phyloP scores from a whole-genome alignment of 2,797 vertebrate species.

The Protonibea diacanthus region DNA sequence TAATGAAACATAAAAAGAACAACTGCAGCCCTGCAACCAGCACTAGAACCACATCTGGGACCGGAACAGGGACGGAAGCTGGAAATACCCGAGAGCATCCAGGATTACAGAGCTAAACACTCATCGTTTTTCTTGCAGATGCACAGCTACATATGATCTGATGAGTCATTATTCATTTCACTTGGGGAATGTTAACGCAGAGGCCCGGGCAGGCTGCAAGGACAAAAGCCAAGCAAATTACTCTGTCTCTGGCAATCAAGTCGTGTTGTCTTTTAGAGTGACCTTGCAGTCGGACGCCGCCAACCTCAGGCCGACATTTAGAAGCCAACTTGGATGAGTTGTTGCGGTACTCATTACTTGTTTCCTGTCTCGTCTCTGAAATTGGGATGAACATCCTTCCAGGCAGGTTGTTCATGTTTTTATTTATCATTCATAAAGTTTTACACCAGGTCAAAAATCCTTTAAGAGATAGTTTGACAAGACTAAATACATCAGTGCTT shows the following conservation, averaged over 20 bases:
- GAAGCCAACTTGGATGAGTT: conserved; percentile 19
- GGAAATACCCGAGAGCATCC: background rate
- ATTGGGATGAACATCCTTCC: background rate
- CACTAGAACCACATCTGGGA: background rate
- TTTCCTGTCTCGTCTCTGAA: conserved; percentile 23
- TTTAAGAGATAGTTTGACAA: background rate
- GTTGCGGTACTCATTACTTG: conserved; percentile 10
- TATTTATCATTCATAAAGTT: conserved; percentile 28
- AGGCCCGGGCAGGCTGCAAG: conserved; percentile 30
- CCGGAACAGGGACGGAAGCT: background rate
- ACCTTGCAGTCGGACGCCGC: conserved; percentile 53
- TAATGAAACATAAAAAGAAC: conserved; percentile 22
- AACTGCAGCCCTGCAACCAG: background rate
- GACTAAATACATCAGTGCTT: background rate
- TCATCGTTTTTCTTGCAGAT: background rate
- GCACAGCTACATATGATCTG: background rate
- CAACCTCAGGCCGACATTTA: background rate
- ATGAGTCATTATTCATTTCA: conserved; percentile 29
- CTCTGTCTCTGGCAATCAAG: conserved; percentile 64
- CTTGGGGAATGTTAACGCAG: conserved; percentile 15
- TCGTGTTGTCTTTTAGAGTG: conserved; percentile 5
- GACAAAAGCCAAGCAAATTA: conserved; percentile 59
- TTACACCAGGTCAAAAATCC: conserved; percentile 6
- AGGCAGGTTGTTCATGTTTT: conserved; percentile 24
- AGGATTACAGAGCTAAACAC: background rate